phyloP scores from a whole-genome alignment of 2,797 vertebrate species.

The Botia kubotai region DNA sequence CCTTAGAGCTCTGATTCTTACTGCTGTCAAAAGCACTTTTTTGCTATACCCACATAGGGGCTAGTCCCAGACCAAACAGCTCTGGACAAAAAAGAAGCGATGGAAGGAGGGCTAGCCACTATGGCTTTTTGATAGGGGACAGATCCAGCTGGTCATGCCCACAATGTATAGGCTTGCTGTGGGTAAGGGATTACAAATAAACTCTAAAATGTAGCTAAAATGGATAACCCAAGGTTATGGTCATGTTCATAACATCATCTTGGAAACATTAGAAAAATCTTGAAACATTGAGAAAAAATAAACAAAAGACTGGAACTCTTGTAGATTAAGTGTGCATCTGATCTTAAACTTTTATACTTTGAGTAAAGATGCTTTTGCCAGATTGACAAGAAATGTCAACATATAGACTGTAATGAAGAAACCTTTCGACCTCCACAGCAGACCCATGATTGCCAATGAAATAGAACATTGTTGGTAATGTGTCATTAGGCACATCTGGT shows the following conservation, averaged over 20 bases:
- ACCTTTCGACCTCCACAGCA: not conserved
- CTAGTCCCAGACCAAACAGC: conserved; percentile 53
- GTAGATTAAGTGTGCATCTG: not conserved
- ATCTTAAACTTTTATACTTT: not conserved
- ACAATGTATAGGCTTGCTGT: conserved; percentile 62
- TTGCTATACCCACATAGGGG: conserved; percentile 40
- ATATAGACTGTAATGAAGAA: no score
- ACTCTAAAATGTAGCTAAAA: conserved; percentile 60
- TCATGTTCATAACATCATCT: not conserved
- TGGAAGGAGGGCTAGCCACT: conserved; percentile 59
- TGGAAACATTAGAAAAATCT: not conserved
- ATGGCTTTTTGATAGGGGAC: conserved; percentile 66
- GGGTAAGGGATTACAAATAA: conserved; percentile 65
- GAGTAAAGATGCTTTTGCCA: not conserved
- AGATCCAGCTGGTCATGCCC: conserved; percentile 72
- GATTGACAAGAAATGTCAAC: not conserved
- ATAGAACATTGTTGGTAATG: not conserved
- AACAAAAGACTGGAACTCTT: not conserved
- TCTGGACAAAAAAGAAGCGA: conserved; percentile 70
- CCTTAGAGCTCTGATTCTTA: conserved; percentile 44
- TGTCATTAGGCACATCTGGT: not conserved
- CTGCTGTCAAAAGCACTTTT: conserved; percentile 33
- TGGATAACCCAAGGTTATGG: conserved; percentile 58
- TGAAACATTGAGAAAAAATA: not conserved
- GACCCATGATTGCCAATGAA: not conserved